These are phyloP conservation scores for Pollenia angustigena DNA, from an alignment of 2,888 invertebrate genomes.

Conservation along the genomic window DNA sequence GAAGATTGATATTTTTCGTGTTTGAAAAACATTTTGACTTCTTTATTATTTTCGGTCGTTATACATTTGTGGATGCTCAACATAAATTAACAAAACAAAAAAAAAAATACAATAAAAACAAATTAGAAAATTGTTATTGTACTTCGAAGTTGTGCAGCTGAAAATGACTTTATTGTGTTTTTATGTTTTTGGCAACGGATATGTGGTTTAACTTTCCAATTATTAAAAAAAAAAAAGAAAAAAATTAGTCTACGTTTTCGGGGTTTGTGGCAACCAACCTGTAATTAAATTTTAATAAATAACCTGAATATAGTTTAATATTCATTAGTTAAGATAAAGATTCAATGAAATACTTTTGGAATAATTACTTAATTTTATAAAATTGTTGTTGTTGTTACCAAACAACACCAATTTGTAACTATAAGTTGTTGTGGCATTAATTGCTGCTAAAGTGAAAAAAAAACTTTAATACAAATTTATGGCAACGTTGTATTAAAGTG, in stretches of 20 bases:
- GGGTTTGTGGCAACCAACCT: conserved; percentile 50
- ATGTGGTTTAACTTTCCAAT: conserved; percentile 63
- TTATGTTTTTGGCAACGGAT: conserved; percentile 58
- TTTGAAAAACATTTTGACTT: conserved; percentile 60
- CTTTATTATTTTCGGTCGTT: conserved; percentile 60
- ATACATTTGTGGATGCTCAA: conserved; percentile 31
- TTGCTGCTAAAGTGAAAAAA: conserved; percentile 12
- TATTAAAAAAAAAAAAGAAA: conserved; percentile 3
- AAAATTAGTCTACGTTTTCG: conserved; percentile 46
- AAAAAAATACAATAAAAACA: neutral
- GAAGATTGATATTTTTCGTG: conserved; percentile 70
- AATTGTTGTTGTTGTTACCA: neutral
- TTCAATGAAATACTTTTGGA: conserved; percentile 51
- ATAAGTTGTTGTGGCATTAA: neutral
- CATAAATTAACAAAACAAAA: conserved; percentile 4
- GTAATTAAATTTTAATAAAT: conserved; percentile 70
- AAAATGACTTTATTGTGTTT: conserved; percentile 59
- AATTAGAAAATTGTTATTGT: conserved; percentile 5
- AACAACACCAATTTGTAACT: neutral
- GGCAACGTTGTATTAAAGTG: neutral
- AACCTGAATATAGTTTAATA: conserved; percentile 65
- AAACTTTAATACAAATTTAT: conserved; percentile 7
- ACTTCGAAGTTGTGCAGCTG: conserved; percentile 61
- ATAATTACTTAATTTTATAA: conserved; percentile 54
- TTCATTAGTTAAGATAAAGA: conserved; percentile 60